phyloP scores from a whole-genome alignment of 2,113 vertebrate genomes.

The human region DNA sequence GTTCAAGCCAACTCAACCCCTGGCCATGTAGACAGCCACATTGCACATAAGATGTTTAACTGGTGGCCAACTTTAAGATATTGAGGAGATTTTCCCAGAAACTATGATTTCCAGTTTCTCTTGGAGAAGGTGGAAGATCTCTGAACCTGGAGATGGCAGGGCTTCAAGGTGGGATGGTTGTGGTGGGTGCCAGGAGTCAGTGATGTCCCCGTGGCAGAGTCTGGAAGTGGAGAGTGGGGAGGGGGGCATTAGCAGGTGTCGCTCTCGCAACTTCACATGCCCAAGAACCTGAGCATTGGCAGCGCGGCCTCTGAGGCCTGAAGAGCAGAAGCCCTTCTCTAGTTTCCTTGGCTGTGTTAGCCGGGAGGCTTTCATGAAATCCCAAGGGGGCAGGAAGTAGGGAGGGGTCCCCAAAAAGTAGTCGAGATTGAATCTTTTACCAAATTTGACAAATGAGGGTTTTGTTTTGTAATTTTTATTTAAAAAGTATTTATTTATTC shows the following conservation, averaged over 20 bases:
- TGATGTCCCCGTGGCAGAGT: no score
- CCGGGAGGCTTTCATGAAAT: neutral
- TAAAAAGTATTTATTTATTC: no score
- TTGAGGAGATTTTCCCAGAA: neutral
- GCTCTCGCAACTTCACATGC: accelerated
- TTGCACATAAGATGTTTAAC: neutral
- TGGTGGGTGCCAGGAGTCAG: neutral
- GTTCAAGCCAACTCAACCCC: neutral
- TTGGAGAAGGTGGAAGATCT: neutral
- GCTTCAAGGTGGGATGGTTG: neutral
- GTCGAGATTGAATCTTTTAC: neutral
- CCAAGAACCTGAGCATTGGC: neutral
- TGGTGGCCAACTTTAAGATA: neutral
- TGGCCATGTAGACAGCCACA: neutral
- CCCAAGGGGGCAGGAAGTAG: neutral
- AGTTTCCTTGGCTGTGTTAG: neutral
- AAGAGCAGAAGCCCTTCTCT: neutral
- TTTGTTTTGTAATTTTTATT: neutral
- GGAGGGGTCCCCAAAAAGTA: neutral
- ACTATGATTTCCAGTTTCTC: neutral
- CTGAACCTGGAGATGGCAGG: neutral
- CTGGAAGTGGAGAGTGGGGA: neutral
- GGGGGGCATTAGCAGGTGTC: neutral
- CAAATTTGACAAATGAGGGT: neutral
- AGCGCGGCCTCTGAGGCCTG: no score